A percentile compares a stretch with the other conserved stretches of the same genome.
Evolutionary conservation across 1,140 invertebrate genomes (phyloP).

Genomic region (Sarcophaga bullata): DNA sequence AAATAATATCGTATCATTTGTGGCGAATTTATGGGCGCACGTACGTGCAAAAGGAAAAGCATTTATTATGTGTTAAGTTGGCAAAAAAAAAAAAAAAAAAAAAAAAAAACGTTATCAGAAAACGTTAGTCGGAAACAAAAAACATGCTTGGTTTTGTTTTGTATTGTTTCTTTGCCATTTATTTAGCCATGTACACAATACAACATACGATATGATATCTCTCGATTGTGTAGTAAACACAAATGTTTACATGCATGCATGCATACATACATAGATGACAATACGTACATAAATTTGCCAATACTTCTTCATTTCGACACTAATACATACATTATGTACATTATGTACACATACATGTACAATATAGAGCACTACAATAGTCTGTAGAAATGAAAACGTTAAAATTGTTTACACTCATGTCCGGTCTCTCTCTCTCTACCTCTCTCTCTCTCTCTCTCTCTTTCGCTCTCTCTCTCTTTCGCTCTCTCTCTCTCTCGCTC

Average conservation of each 20-base stretch:
- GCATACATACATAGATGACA: too few species aligned
- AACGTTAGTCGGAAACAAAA: too few species aligned
- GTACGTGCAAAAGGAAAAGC: not conserved
- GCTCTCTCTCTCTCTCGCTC: too few species aligned
- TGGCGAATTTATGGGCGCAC: not conserved
- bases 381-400: too few species aligned
- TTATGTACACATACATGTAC: not conserved
- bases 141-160: too few species aligned
- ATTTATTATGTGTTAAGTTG: slow-evolving; percentile 24
- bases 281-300: not conserved
- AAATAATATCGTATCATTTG: not conserved
- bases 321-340: not conserved
- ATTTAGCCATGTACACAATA: not conserved
- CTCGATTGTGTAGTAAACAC: not conserved
- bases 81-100: not conserved
- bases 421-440: too few species aligned
- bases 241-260: not conserved
- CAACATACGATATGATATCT: not conserved
- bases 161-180: slow-evolving; percentile 2
- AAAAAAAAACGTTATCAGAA: too few species aligned
- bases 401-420: too few species aligned
- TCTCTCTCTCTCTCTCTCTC: too few species aligned
- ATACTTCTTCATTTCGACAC: not conserved
- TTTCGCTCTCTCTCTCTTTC: too few species aligned
- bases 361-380: not conserved